Conservation (phyloP, 2,113 vertebrate genomes). For the Columba janthina region DNA sequence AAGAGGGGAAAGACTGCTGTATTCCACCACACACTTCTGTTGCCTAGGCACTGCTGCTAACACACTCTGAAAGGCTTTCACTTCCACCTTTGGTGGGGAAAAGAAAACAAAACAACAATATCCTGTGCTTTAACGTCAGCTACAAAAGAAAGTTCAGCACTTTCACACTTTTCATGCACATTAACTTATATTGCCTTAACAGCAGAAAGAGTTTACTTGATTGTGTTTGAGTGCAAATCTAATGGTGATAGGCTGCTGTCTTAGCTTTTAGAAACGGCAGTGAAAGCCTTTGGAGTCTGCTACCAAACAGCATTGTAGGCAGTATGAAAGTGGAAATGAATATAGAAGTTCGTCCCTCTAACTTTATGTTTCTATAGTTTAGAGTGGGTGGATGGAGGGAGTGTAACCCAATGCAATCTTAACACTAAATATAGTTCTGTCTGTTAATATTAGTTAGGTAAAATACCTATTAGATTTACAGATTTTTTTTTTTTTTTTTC, state of each 20-base stretch:
- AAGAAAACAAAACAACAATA: background rate
- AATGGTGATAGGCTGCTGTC: background rate
- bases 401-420: conserved; percentile 61
- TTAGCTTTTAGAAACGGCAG: background rate
- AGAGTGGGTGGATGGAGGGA: conserved; percentile 35
- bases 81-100: background rate
- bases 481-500: background rate
- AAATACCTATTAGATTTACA: background rate
- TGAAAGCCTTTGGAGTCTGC: conserved; percentile 58
- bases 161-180: background rate
- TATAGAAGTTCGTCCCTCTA: conserved; percentile 53
- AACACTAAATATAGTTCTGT: conserved; percentile 66
- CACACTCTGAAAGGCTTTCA: conserved; percentile 61
- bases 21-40: background rate
- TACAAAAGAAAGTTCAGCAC: background rate
- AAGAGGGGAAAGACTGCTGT: conserved; percentile 48
- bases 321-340: conserved; percentile 44
- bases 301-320: background rate
- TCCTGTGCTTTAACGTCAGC: background rate
- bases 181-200: background rate
- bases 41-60: conserved; percentile 13
- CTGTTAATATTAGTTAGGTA: background rate
- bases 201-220: background rate
- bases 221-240: background rate
- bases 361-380: conserved; percentile 45